Evolutionary conservation across 2,888 invertebrate genomes (phyloP).

Genomic region (Celastrina argiolus): DNA sequence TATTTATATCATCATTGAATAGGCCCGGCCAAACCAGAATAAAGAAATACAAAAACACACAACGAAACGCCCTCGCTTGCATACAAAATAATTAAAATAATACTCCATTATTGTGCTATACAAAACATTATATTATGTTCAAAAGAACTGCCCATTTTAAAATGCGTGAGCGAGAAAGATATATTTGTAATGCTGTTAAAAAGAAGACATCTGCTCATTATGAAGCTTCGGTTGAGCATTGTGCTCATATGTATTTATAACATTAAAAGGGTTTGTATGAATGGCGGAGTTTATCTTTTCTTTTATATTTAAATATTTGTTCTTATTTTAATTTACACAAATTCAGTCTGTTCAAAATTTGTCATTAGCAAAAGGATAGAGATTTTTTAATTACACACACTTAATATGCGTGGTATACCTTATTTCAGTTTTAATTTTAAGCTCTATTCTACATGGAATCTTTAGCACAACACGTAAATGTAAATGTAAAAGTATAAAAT

Average conservation of each 20-base stretch:
- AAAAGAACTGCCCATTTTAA: conserved; percentile 65
- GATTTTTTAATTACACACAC: too few species aligned
- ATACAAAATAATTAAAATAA: conserved; percentile 55
- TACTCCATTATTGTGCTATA: conserved; percentile 47
- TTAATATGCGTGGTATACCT: not conserved
- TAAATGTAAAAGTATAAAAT: too few species aligned
- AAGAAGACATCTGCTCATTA: conserved; percentile 52
- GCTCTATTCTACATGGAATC: not conserved
- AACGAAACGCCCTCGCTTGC: conserved; percentile 42
- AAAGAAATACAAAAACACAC: conserved; percentile 36
- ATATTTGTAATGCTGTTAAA: conserved; percentile 33
- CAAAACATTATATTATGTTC: conserved; percentile 43
- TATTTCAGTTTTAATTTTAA: not conserved
- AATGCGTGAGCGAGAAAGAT: conserved; percentile 31
- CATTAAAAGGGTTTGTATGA: conserved; percentile 17
- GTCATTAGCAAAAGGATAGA: not conserved
- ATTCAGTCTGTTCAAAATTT: not conserved
- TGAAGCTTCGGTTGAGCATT: conserved; percentile 24
- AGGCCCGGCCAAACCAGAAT: conserved; percentile 39
- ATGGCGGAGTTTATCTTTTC: not conserved
- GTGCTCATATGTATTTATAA: conserved; percentile 25
- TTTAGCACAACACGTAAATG: not conserved
- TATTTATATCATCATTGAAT: conserved; percentile 5
- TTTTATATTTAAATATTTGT: not conserved
- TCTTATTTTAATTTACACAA: not conserved